Percentiles rank a stretch among this genome's conserved stretches.
These are phyloP conservation scores for Brenthis daphne DNA, from an alignment of 2,888 invertebrate genomes.

Conservation along the genomic window DNA sequence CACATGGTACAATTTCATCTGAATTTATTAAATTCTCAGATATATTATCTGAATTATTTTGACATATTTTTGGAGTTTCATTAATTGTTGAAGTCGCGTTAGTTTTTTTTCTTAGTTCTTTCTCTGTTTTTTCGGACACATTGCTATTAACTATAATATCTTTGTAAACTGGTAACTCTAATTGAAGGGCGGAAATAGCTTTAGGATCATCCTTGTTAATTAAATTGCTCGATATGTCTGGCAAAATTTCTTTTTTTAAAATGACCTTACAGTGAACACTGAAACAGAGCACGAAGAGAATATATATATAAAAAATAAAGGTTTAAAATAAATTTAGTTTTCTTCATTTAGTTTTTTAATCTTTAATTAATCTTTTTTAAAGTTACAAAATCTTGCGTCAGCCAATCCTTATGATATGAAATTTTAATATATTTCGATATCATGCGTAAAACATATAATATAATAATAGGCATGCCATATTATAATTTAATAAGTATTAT, in stretches of 20 bases:
- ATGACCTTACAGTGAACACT: conserved; percentile 55
- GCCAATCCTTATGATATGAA: too few relatives aligned
- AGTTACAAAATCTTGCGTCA: too few relatives aligned
- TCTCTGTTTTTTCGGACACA: conserved; percentile 10
- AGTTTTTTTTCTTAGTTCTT: not conserved
- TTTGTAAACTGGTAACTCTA: conserved; percentile 31
- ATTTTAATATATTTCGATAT: too few relatives aligned
- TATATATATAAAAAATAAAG: not conserved
- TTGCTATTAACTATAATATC: conserved; percentile 18
- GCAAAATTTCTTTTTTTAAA: conserved; percentile 38
- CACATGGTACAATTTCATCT: conserved; percentile 25
- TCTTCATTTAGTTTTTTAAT: too few relatives aligned
- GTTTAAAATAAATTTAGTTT: not conserved
- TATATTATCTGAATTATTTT: conserved; percentile 10
- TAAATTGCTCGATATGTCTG: conserved; percentile 22
- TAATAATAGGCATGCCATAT: too few relatives aligned
- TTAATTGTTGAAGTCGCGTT: not conserved
- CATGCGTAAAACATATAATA: too few relatives aligned
- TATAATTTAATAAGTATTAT: too few relatives aligned
- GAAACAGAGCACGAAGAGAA: conserved; percentile 38
- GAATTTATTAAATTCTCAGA: conserved; percentile 26
- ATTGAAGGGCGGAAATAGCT: conserved; percentile 5
- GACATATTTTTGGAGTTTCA: not conserved
- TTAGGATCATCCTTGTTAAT: conserved; percentile 22
- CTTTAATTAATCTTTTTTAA: too few relatives aligned